Conservation (phyloP, 2,113 vertebrate species). For the Thalassarche chlororhynchos region DNA sequence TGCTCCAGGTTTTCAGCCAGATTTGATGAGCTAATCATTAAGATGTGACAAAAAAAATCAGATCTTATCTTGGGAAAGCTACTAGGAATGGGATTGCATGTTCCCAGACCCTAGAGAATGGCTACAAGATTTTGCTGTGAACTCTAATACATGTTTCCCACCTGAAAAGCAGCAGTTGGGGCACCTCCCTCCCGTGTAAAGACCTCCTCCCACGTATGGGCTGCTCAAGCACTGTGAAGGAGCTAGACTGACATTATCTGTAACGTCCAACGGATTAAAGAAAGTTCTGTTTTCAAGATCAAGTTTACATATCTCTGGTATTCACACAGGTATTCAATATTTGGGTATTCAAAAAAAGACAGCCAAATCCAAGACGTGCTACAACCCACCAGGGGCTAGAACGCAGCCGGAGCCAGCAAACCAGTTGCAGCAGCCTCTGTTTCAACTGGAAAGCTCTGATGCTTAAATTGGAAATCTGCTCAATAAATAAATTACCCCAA, state of each 20-base stretch:
- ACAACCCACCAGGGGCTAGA: background rate
- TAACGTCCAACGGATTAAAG: background rate
- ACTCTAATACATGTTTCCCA: background rate
- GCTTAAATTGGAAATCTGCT: background rate
- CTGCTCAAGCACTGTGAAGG: background rate
- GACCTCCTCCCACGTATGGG: background rate
- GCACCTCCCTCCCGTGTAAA: rapidly evolving
- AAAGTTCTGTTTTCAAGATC: background rate
- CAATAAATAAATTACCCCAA: background rate
- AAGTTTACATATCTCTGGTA: background rate
- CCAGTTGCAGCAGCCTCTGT: background rate
- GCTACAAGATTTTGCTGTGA: background rate
- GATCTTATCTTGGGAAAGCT: background rate
- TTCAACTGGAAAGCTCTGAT: background rate
- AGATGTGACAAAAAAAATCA: background rate
- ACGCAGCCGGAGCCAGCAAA: background rate
- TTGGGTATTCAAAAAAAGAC: background rate
- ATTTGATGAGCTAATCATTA: background rate
- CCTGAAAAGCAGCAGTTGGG: background rate
- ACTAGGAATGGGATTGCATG: background rate
- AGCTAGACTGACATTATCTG: background rate
- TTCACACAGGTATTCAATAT: background rate
- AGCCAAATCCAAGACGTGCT: background rate
- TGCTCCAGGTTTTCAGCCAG: background rate
- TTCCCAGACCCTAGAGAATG: background rate